A percentile compares a stretch with the other conserved stretches of the same genome.
Evolutionary conservation across 1,140 invertebrate genomes (phyloP).

Genomic region (Heliconius congener): DNA sequence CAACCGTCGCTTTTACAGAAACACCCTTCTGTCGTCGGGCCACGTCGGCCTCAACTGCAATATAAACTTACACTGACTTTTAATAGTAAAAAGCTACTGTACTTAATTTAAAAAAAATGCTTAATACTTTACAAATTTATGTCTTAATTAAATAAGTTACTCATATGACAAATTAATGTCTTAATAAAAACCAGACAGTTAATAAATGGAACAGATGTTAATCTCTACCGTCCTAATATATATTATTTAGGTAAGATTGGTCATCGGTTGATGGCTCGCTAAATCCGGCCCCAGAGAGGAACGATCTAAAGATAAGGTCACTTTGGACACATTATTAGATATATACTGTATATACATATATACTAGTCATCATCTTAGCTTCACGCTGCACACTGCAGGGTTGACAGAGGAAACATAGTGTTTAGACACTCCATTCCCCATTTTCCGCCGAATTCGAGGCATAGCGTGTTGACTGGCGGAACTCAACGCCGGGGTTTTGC

Average conservation of each 20-base stretch:
- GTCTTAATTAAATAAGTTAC: not conserved
- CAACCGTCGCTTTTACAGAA: no score
- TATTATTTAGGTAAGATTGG: constrained; percentile 5
- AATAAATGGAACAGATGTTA: not conserved
- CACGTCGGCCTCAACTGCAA: no score
- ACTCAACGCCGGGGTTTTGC: no score
- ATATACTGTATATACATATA: not conserved
- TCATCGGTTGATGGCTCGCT: constrained; percentile 1
- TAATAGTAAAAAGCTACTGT: not conserved
- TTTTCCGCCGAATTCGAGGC: no score
- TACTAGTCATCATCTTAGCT: no score
- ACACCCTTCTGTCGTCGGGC: no score
- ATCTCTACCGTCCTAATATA: not conserved
- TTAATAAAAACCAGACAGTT: constrained; percentile 2
- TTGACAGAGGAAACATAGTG: no score
- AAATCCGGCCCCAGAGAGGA: constrained; percentile 5
- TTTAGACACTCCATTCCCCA: no score
- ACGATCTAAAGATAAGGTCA: constrained; percentile 1
- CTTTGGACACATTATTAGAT: not conserved
- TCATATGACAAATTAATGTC: not conserved
- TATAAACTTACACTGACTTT: no score
- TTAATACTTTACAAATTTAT: not conserved
- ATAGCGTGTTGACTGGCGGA: no score
- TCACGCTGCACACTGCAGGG: no score
- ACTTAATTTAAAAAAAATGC: not conserved